Base-by-base conservation (phyloP, 1,140 invertebrate species). In the Lethrus apterus region DNA sequence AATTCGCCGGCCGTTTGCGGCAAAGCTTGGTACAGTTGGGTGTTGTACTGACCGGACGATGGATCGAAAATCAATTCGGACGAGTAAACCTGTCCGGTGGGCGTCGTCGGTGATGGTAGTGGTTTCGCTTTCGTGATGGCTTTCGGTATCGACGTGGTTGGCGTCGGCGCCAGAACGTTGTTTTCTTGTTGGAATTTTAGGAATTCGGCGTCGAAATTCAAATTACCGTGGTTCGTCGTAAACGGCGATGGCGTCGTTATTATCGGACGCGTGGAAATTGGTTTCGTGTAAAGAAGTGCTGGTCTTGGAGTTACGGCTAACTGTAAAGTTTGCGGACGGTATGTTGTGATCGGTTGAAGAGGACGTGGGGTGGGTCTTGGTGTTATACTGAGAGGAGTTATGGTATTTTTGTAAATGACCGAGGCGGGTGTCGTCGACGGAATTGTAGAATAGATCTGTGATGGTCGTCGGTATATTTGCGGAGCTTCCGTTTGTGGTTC, bases 1-100 rank as follows among this genome's bases (percentile, higher is more conserved):
- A 83, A 74, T 48, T 83, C 80, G 46, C 82, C 82, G 46, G 78
- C 73, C 15, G 76, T 79, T 62, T 86, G 82, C 10, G 85, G 84
- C 34, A 87, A 65, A 20, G 75, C 75, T 66, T 88, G 86, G 69
- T 80, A 86, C 18, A 86, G 69, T 48, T 86, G 80, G 9, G 84
- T 85, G 57, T 86, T 83, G 72, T 88, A 88, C 59, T 84, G 79
- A 46, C 84, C 84, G 51, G 78, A 80, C n/a, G 74, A 60, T 26
- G 83, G 84, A 66, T 89, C 84, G 66, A 77, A 88, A 0, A 87
- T 75, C 4, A 88, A 66, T 57, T 87, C 82, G 13, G 84, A 84
- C 35, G 81, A 79, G 64, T 87, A 87, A 48, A 86, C 71, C 29
- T 46, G 65, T 10, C 58, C 60, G 29, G 57, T 35, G 34, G 71